phyloP scores from a whole-genome alignment of 2,888 invertebrate genomes.

The Drosophila pseudotalamancana region DNA sequence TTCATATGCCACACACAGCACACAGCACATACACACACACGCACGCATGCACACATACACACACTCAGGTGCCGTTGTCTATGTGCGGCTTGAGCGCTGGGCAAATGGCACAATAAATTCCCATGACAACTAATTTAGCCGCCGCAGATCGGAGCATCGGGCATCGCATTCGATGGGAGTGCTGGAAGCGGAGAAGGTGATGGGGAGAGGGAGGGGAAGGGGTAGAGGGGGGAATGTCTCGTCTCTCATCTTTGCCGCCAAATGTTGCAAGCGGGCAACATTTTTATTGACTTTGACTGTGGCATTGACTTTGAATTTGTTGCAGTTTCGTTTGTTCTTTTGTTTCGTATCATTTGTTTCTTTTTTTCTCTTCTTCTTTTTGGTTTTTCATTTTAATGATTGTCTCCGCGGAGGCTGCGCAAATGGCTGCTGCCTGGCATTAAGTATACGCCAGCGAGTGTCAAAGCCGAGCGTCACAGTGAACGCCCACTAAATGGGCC shows the following conservation, averaged over 20 bases:
- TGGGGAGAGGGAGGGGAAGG: not conserved
- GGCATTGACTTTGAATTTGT: constrained; percentile 53
- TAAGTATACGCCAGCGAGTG: constrained; percentile 70
- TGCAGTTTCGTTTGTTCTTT: constrained; percentile 12
- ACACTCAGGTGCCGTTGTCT: constrained; percentile 1
- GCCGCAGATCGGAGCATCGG: too few species aligned
- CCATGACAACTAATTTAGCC: constrained; percentile 79
- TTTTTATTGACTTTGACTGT: constrained; percentile 66
- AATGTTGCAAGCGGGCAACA: constrained; percentile 36
- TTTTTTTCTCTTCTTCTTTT: constrained; percentile 22
- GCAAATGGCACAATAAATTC: constrained; percentile 76
- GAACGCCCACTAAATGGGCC: constrained; percentile 56
- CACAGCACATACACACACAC: not conserved
- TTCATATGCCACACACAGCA: constrained; percentile 8
- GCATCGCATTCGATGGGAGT: too few species aligned
- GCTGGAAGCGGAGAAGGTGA: not conserved
- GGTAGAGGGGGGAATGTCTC: constrained; percentile 36
- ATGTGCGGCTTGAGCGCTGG: constrained; percentile 31
- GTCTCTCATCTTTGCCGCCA: constrained; percentile 73
- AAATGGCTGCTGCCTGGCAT: constrained; percentile 52
- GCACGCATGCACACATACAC: not conserved
- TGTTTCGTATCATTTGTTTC: not conserved
- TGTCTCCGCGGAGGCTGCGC: constrained; percentile 52
- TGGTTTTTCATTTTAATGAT: constrained; percentile 67
- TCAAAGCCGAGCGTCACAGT: constrained; percentile 52